Percentiles rank a stretch among this genome's conserved stretches.
These are phyloP conservation scores for Eupithecia centaureata DNA, from an alignment of 2,888 invertebrate species.

Conservation along the genomic window DNA sequence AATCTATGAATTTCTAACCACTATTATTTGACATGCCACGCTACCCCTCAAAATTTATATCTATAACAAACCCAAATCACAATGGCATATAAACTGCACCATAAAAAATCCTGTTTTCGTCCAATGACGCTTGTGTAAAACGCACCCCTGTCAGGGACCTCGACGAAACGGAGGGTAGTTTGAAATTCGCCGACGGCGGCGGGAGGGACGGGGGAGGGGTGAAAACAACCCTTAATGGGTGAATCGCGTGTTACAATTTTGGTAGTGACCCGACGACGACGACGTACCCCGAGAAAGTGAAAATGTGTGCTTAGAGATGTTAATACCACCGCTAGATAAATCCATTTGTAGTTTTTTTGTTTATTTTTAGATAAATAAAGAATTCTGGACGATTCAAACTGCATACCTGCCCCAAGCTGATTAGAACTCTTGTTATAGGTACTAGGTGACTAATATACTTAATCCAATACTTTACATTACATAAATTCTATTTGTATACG, in stretches of 20 bases:
- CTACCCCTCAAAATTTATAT: neutral
- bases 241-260: conserved; percentile 84
- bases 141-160: conserved; percentile 41
- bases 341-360: too few species aligned
- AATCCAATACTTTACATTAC: too few species aligned
- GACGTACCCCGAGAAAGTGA: conserved; percentile 80
- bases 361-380: too few species aligned
- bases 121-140: conserved; percentile 64
- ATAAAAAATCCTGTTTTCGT: conserved; percentile 60
- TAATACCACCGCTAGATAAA: conserved; percentile 46
- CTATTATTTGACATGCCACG: neutral
- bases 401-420: too few species aligned
- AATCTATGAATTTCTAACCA: neutral
- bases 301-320: conserved; percentile 73
- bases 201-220: conserved; percentile 54
- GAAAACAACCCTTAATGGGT: conserved; percentile 80
- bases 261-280: conserved; percentile 70
- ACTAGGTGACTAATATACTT: too few species aligned
- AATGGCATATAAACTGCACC: conserved; percentile 59
- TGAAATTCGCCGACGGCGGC: conserved; percentile 76
- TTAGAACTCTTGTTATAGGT: too few species aligned
- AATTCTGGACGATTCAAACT: too few species aligned
- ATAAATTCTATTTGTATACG: too few species aligned
- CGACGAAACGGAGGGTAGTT: conserved; percentile 69
- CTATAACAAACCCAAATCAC: conserved; percentile 51